Base-by-base conservation (phyloP, 2,888 invertebrate species). In the Mimumesa dahlbomi region DNA sequence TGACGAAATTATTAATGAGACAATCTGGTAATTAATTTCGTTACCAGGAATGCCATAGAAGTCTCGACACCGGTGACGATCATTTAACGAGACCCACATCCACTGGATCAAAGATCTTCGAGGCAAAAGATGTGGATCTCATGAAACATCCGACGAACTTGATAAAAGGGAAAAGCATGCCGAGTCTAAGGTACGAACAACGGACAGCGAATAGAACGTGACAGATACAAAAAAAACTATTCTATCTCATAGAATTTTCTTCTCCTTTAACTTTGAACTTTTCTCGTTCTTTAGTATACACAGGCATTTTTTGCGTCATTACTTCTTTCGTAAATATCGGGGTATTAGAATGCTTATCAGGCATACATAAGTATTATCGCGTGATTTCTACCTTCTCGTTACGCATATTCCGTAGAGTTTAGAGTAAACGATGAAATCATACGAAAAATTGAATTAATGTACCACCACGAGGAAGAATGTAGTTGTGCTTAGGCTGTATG, bases 111-210 rank as follows among this genome's bases (percentile, higher is more conserved):
- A 94, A 94, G 75, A 88, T 92, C 52, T 91, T 91, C 11, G 92
- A 92, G 25, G 86, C 87, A 0, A 90, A 91, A 71, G 90, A 91
- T 22, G 91, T 91, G 16, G 91, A 92, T 79, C 86, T 91, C 50
- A 91, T 92, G 73, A 86, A 90, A 36, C 89, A 88, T 70, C 91
- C 92, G 13, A 92, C 93, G 54, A 96, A 95, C 89, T 91, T 97
- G 52, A 94, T 96, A 69, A 96, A 98, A 91, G 97, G 98, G 69
- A 97, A 97, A 91, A 98, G 97, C 91, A 97, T 98, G 97, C 98
- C 98, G 2, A 97, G 97, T 86, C 91, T 98, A 70, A 97, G 97
- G 97, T 97, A 91, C 91, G 91, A 84, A 81, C 75, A 31, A 18
- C 7, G 4, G n/a, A 46, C 59, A 21, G 21, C 18, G 11, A 40